Evolutionary conservation across 1,140 invertebrate genomes (phyloP).

Genomic region (Harpegnathos saltator): DNA sequence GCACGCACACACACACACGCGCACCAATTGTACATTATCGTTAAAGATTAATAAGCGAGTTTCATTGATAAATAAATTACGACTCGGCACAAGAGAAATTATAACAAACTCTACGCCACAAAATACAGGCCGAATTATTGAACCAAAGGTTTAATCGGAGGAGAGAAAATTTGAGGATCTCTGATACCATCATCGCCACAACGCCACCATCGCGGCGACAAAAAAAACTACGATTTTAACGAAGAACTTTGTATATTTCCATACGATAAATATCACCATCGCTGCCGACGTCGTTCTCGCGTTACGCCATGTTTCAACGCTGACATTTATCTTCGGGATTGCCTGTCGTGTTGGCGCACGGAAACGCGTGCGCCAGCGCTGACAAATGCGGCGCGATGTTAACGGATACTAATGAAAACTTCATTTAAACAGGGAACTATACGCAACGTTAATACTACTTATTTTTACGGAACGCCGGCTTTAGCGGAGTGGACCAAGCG

Average conservation of each 20-base stretch:
- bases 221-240: slow-evolving; percentile 42
- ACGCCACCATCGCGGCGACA: not conserved
- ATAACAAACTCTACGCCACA: too few species aligned
- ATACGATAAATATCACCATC: slow-evolving; percentile 47
- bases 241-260: slow-evolving; percentile 50
- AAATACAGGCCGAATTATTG: too few species aligned
- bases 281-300: not conserved
- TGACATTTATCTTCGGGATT: slow-evolving; percentile 56
- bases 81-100: too few species aligned
- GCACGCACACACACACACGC: too few species aligned
- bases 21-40: too few species aligned
- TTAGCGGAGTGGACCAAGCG: not conserved
- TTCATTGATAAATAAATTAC: too few species aligned
- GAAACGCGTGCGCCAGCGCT: not conserved
- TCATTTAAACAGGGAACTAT: slow-evolving; percentile 52
- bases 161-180: not conserved
- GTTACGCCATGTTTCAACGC: slow-evolving; percentile 46
- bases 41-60: too few species aligned
- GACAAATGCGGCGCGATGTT: slow-evolving; percentile 50
- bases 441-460: slow-evolving; percentile 52
- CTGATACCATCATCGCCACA: not conserved
- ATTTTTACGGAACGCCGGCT: slow-evolving; percentile 24
- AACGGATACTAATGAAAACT: slow-evolving; percentile 47
- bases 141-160: not conserved
- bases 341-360: slow-evolving; percentile 30